Percentiles rank a stretch among this genome's conserved stretches.
These are phyloP conservation scores for Rallus limicola DNA, from an alignment of 2,113 vertebrate genomes.

Conservation along the genomic window DNA sequence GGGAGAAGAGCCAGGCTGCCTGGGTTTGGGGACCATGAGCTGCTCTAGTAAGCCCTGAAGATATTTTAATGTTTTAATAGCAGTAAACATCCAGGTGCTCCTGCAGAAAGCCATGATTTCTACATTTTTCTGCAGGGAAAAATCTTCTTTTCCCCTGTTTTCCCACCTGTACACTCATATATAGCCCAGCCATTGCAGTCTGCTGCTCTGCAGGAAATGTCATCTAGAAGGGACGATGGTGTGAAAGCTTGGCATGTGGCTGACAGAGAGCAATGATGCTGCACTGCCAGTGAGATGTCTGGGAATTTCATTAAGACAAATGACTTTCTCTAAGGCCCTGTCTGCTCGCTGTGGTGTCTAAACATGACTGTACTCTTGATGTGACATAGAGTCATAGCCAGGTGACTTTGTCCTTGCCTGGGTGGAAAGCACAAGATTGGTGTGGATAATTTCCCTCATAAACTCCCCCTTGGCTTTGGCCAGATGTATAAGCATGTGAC, in stretches of 20 bases:
- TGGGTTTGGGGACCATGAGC: background rate
- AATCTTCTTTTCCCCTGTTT: fast-evolving
- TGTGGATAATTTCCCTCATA: background rate
- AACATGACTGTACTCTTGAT: background rate
- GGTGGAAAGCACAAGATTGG: background rate
- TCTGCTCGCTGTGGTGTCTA: background rate
- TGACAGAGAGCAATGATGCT: background rate
- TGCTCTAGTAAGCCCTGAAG: background rate
- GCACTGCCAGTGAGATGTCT: background rate
- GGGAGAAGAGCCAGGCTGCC: background rate
- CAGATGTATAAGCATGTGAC: background rate
- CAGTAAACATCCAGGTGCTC: background rate
- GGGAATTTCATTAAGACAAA: background rate
- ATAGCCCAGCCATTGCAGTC: background rate
- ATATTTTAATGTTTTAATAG: background rate
- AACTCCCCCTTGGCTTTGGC: background rate
- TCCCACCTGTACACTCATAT: background rate
- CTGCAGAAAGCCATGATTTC: background rate
- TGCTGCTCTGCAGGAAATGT: background rate
- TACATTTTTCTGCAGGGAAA: background rate
- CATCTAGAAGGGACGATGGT: fast-evolving
- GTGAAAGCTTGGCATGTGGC: background rate
- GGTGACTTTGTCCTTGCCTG: background rate
- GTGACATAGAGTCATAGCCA: background rate
- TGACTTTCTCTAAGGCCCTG: background rate